Percentiles rank a stretch among this genome's conserved stretches.
These are phyloP conservation scores for Apoda limacodes DNA, from an alignment of 2,888 invertebrate species.

Conservation along the genomic window DNA sequence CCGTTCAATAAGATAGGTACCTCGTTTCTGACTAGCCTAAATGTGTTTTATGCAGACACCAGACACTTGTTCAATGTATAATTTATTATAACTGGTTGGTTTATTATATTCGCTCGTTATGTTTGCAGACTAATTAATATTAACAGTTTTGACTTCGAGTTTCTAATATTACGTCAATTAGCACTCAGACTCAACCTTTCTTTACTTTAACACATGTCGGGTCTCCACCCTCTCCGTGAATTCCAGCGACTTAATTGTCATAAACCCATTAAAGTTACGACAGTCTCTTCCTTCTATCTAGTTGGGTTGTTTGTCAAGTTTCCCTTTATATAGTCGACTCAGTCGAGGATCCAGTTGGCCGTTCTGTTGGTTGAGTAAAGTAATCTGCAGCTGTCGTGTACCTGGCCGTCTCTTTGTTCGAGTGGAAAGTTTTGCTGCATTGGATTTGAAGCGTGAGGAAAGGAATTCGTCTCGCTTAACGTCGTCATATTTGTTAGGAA, in stretches of 20 bases:
- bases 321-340: conserved; percentile 19
- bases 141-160: conserved; percentile 21
- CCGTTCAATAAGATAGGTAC: no score
- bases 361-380: conserved; percentile 31
- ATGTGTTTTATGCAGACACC: no score
- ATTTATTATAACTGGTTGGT: no score
- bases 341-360: conserved; percentile 26
- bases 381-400: conserved; percentile 56
- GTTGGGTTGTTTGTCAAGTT: conserved; percentile 29
- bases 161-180: conserved; percentile 25
- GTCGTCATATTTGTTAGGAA: conserved; percentile 21
- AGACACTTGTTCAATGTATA: no score
- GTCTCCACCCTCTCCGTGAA: no score
- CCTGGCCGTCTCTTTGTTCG: conserved; percentile 58
- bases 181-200: conserved; percentile 29
- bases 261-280: conserved; percentile 53
- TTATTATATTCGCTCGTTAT: conserved; percentile 26
- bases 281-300: conserved; percentile 28
- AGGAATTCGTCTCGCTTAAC: conserved; percentile 38
- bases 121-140: conserved; percentile 30
- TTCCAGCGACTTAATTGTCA: conserved; percentile 45
- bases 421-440: conserved; percentile 43
- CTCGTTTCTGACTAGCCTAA: no score
- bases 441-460: conserved; percentile 26
- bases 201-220: conserved; percentile 19